Percentiles rank a stretch among this genome's conserved stretches.
phyloP scores from a whole-genome alignment of 2,888 invertebrate species.

The Hartigia nigra region DNA sequence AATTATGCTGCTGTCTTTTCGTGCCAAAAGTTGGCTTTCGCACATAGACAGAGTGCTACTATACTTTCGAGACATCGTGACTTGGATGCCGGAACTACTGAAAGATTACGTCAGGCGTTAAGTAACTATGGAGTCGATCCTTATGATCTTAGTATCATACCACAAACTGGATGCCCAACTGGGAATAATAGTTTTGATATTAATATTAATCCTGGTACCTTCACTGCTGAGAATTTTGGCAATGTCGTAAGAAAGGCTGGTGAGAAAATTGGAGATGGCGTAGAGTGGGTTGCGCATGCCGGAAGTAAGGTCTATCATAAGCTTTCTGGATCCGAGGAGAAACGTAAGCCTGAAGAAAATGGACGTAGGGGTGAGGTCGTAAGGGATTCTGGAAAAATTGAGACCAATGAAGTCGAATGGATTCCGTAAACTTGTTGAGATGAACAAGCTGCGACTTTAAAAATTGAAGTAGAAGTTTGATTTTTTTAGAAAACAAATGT shows the following conservation, averaged over 20 bases:
- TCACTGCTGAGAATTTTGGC: conserved; percentile 79
- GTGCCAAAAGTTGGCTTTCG: conserved; percentile 81
- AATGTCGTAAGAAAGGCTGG: conserved; percentile 79
- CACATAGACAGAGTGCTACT: conserved; percentile 82
- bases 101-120: conserved; percentile 77
- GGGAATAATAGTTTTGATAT: conserved; percentile 72
- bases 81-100: conserved; percentile 77
- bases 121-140: conserved; percentile 78
- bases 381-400: conserved; percentile 39
- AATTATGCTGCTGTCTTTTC: conserved; percentile 83
- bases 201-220: conserved; percentile 80
- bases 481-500: neutral
- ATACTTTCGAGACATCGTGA: conserved; percentile 82
- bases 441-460: conserved; percentile 9
- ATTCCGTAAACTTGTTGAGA: conserved; percentile 48
- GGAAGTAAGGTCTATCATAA: conserved; percentile 79
- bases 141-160: conserved; percentile 79
- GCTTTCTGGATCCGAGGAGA: conserved; percentile 63
- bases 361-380: neutral
- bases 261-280: conserved; percentile 77
- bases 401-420: conserved; percentile 64
- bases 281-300: conserved; percentile 77
- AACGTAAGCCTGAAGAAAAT: conserved; percentile 13
- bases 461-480: neutral
- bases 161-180: conserved; percentile 77